Base-by-base conservation (phyloP, 2,888 invertebrate species). In the Andrena hattorfiana region DNA sequence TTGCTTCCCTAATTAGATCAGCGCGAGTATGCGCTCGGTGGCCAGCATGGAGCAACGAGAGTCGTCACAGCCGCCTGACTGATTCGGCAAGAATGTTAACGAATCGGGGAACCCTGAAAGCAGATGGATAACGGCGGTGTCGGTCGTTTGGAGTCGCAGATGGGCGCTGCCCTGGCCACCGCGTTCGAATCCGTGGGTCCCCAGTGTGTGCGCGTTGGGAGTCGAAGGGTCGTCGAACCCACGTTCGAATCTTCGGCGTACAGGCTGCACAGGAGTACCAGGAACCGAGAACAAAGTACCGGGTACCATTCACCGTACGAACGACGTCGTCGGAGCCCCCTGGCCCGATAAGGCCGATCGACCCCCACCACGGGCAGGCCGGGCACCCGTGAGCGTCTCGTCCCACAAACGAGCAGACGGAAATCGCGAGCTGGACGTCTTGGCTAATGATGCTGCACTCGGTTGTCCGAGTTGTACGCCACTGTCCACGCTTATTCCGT, bases 41-140 rank as follows among this genome's bases (percentile, higher is more conserved):
- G 5, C 30, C 32, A 35, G 68, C 35, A 23, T 23, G 20, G 23
- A 56, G 35, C 69, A 26, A 42, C 56, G 69, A 56, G 42, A 56
- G 42, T 26, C 56, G 2, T 1, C 35, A 26, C 70, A 28, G 30
- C 51, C 13, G 69, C 16, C 23, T 20, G 48, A 48, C 26, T 54
- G 91, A 91, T 91, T 91, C 91, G 88, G 86, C 84, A 91, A 91
- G 92, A 92, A 92, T 92, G 90, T 92, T 92, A 92, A 92, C 91
- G 92, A 92, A 92, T 91, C 90, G 89, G 86, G 87, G 90, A 92
- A 91, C 90, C 89, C 86, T 77, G 85, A 84, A 85, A 85, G 81
- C 87, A 89, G 89, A 91, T 89, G 92, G 89, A 91, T 91, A 92
- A 91, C 91, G 79, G 83, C 76, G 75, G 71, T 83, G 80, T 77